Evolutionary conservation across 2,888 invertebrate genomes (phyloP).

Genomic region (Stenodema calcarata): DNA sequence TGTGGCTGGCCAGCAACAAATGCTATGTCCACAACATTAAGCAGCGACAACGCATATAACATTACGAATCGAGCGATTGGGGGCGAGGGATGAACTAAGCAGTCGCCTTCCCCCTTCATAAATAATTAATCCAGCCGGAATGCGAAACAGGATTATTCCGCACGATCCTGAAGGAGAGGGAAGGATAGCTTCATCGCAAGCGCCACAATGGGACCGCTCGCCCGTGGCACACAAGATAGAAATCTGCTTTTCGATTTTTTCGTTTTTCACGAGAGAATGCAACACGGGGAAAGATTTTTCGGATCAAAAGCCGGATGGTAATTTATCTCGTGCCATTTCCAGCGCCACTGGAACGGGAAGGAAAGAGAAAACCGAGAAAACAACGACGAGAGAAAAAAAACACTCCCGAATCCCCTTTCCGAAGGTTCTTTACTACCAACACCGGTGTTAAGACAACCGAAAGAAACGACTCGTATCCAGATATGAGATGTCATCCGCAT

Average conservation of each 20-base stretch:
- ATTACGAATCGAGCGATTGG: neutral
- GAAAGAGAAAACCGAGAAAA: no score
- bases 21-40: neutral
- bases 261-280: neutral
- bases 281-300: neutral
- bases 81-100: neutral
- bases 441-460: neutral
- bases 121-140: conserved; percentile 36
- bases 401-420: neutral
- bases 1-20: neutral
- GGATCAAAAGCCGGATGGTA: conserved; percentile 3
- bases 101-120: conserved; percentile 6
- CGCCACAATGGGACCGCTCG: conserved; percentile 22
- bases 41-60: neutral
- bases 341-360: neutral
- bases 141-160: conserved; percentile 34
- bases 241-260: conserved; percentile 18
- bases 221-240: conserved; percentile 12
- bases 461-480: neutral
- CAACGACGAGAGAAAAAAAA: neutral
- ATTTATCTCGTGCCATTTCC: neutral
- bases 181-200: conserved; percentile 14
- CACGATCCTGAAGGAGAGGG: conserved; percentile 7
- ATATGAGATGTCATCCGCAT: neutral
- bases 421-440: neutral